A percentile compares a stretch with the other conserved stretches of the same genome.
Conservation (phyloP, 1,140 invertebrate species). For the Eciton burchellii region DNA sequence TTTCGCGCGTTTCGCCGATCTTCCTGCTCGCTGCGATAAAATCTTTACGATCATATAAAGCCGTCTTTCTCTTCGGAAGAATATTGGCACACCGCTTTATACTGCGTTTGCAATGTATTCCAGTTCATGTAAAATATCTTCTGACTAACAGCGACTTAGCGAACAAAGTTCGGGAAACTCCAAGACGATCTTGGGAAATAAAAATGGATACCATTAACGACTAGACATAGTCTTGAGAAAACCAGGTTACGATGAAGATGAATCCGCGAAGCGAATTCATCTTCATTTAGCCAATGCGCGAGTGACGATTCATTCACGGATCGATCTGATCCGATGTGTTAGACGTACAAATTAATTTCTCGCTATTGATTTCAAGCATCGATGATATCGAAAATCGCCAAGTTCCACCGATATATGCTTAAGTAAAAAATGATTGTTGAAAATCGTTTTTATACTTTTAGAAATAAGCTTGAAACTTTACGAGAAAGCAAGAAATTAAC, state of each 20-base stretch:
- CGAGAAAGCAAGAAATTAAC: too few species aligned
- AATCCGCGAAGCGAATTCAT: background rate
- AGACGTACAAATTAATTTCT: too few species aligned
- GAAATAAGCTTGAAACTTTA: too few species aligned
- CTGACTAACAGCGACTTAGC: background rate
- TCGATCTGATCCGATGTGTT: too few species aligned
- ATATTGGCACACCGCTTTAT: background rate
- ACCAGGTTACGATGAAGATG: background rate
- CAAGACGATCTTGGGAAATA: background rate
- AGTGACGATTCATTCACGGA: constrained; percentile 15
- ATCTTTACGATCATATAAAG: background rate
- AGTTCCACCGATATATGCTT: too few species aligned
- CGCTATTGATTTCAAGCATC: too few species aligned
- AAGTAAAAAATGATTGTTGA: too few species aligned
- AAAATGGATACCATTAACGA: background rate
- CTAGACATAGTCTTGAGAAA: background rate
- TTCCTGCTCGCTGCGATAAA: background rate
- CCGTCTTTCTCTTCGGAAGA: background rate
- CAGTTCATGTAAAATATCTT: background rate
- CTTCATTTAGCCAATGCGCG: too few species aligned
- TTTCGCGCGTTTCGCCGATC: constrained; percentile 4
- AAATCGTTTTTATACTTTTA: too few species aligned
- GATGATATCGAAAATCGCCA: too few species aligned
- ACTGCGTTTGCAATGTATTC: background rate
- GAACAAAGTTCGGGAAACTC: background rate